Evolutionary conservation across 2,888 invertebrate genomes (phyloP).

Genomic region (Mechanitis mazaeus): DNA sequence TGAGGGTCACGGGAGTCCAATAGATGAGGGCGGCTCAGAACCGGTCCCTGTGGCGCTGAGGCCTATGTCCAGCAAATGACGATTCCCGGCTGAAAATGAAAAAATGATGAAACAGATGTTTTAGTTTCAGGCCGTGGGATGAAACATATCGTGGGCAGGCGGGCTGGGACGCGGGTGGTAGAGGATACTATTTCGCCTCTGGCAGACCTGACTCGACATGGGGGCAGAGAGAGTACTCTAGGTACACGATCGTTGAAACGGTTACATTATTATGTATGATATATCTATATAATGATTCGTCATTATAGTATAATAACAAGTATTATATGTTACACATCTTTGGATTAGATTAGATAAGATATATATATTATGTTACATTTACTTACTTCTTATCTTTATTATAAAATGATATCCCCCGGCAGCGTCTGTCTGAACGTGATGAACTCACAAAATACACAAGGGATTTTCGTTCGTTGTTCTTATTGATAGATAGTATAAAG

Average conservation of each 20-base stretch:
- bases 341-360: too few relatives aligned
- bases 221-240: slow-evolving; percentile 56
- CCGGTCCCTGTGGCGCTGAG: too few relatives aligned
- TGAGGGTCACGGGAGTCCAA: too few relatives aligned
- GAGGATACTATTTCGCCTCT: slow-evolving; percentile 79
- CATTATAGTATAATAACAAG: background rate
- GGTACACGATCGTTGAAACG: slow-evolving; percentile 36
- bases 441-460: too few relatives aligned
- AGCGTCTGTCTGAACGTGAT: too few relatives aligned
- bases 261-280: background rate
- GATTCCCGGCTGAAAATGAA: background rate
- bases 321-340: too few relatives aligned
- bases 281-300: background rate
- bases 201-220: slow-evolving; percentile 68
- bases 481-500: too few relatives aligned
- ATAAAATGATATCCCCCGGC: too few relatives aligned
- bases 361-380: too few relatives aligned
- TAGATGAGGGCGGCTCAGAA: too few relatives aligned
- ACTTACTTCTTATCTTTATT: too few relatives aligned
- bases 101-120: background rate
- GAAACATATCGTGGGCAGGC: slow-evolving; percentile 79
- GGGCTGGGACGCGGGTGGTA: slow-evolving; percentile 79
- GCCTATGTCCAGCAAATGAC: background rate
- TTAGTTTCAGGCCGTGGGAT: slow-evolving; percentile 76
- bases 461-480: too few relatives aligned